phyloP scores from a whole-genome alignment of 2,888 invertebrate genomes.

The Prostheceraeus crozeri region DNA sequence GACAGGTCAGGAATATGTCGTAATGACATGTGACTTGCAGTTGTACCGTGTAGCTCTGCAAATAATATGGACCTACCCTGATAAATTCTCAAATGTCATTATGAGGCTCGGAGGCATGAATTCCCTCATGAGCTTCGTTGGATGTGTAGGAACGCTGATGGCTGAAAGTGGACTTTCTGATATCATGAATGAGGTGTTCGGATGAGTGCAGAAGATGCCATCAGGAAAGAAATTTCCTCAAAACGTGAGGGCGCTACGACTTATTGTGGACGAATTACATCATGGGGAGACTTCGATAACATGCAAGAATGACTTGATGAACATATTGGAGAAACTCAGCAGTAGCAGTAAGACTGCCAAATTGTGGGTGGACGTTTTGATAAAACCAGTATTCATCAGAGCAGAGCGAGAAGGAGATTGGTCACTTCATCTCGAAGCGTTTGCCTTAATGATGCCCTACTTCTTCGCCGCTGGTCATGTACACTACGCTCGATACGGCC shows the following conservation, averaged over 20 bases:
- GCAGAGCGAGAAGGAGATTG: conserved; percentile 35
- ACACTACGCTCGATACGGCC: conserved; percentile 23
- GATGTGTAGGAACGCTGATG: conserved; percentile 39
- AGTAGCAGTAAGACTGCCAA: conserved; percentile 1
- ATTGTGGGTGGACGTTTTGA: conserved; percentile 27
- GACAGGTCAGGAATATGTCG: not conserved
- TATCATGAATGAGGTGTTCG: conserved; percentile 32
- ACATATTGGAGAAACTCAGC: no score
- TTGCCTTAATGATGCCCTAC: conserved; percentile 26
- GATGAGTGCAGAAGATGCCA: conserved; percentile 31
- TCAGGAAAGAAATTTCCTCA: conserved; percentile 36
- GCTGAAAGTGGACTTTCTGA: conserved; percentile 32
- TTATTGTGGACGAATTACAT: conserved; percentile 32
- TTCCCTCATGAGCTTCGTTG: conserved; percentile 43
- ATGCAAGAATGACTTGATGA: conserved; percentile 27
- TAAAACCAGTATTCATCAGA: conserved; percentile 31
- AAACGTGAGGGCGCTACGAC: conserved; percentile 31
- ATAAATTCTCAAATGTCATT: conserved; percentile 38
- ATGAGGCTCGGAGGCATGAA: conserved; percentile 44
- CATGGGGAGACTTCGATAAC: not conserved
- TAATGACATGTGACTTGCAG: conserved; percentile 42
- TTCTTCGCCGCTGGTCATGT: conserved; percentile 20
- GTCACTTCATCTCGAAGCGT: conserved; percentile 32
- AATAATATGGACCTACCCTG: conserved; percentile 41
- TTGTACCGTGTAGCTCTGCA: conserved; percentile 41